Evolutionary conservation across 2,113 vertebrate species (phyloP).

Genomic region (Oxyruncus cristatus): DNA sequence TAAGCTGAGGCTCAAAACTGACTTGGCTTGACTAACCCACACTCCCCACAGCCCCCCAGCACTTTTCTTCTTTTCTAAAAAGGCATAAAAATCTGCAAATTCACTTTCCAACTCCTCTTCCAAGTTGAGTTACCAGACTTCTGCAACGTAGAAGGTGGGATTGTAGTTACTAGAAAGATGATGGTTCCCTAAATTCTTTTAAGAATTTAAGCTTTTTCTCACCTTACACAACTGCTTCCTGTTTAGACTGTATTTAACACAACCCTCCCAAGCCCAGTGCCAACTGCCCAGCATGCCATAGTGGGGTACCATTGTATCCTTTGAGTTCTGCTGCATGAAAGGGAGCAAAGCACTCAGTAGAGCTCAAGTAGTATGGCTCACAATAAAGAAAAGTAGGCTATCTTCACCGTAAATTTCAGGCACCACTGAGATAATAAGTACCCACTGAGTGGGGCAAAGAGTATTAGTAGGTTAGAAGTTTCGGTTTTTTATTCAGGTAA

Average conservation of each 20-base stretch:
- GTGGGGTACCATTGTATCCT: neutral
- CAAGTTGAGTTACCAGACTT: neutral
- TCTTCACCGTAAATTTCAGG: neutral
- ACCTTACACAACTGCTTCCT: neutral
- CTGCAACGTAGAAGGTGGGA: accelerated
- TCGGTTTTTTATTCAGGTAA: neutral
- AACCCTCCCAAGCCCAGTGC: neutral
- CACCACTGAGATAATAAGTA: slow-evolving; percentile 6
- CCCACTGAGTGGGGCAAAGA: neutral
- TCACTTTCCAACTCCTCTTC: neutral
- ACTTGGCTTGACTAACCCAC: neutral
- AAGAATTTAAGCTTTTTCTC: neutral
- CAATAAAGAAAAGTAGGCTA: neutral
- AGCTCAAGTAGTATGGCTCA: neutral
- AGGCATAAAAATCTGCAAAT: neutral
- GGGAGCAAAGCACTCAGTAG: neutral
- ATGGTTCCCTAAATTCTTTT: neutral
- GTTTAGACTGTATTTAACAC: neutral
- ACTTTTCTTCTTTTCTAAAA: neutral
- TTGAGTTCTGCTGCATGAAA: neutral
- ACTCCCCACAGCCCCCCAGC: accelerated
- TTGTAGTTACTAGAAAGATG: neutral
- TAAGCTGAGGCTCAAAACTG: neutral
- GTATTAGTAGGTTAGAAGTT: neutral
- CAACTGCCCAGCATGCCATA: neutral